phyloP scores from a whole-genome alignment of 2,888 invertebrate genomes.

The Scrobipalpa atriplicella region DNA sequence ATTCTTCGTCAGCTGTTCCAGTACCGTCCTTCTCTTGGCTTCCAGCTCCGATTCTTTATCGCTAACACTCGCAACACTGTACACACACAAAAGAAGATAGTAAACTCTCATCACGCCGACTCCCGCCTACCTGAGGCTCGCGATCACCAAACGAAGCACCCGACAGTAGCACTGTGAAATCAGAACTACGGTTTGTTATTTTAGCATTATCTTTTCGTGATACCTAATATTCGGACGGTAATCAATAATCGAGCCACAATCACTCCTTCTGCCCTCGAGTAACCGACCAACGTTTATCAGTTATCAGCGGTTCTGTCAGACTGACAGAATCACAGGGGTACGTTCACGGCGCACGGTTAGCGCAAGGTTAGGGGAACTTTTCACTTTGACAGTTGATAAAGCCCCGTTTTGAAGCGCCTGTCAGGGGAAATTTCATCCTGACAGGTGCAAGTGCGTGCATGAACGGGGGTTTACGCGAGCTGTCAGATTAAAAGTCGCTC shows the following conservation, averaged over 20 bases:
- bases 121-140: slow-evolving; percentile 54
- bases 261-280: not conserved
- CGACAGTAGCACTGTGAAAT: not conserved
- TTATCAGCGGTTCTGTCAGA: not conserved
- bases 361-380: too few species aligned
- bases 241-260: not conserved
- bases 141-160: slow-evolving; percentile 9
- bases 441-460: too few species aligned
- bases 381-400: too few species aligned
- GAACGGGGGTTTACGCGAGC: too few species aligned
- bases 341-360: too few species aligned
- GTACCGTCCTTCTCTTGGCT: slow-evolving; percentile 62
- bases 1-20: slow-evolving; percentile 68
- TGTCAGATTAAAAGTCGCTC: too few species aligned
- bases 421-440: too few species aligned
- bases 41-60: slow-evolving; percentile 68
- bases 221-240: not conserved
- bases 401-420: too few species aligned
- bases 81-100: slow-evolving; percentile 63
- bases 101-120: slow-evolving; percentile 61
- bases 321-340: too few species aligned
- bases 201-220: slow-evolving; percentile 20
- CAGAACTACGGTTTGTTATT: not conserved
- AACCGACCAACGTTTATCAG: not conserved
- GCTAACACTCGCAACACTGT: slow-evolving; percentile 57